Evolutionary conservation across 2,113 vertebrate genomes (phyloP), one percentile per base, ranked within the genome.

Genomic region (Myrmophylax atrothorax): DNA sequence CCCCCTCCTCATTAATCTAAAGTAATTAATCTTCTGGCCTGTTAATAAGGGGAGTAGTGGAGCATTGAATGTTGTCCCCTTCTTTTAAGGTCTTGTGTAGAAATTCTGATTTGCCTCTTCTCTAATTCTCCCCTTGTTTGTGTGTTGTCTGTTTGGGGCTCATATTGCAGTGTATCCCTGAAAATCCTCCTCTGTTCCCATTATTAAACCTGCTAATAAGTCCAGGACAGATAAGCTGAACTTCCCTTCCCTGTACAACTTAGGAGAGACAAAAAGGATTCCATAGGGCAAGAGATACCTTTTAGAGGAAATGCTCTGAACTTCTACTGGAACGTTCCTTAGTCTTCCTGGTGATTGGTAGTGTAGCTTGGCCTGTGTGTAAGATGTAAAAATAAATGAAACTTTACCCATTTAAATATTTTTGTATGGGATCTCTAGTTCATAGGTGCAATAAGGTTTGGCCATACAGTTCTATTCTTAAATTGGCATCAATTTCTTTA

Each of bases 301-400:
- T 78, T 50, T 42, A 75, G 46, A 66, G 23, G 11, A 55, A 60
- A 42, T 88, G 26, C 31, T 82, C 16, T 46, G 63, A 67, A 24
- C 42, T 47, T 56, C 9, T 66, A 0, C 23, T 42, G 9, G 4
- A 40, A 2, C 24, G 26, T 68, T 85, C 44, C 28, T 46, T 59
- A 16, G 23, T 55, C 7, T 38, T 79, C 1, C 0, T 76, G 8
- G 18, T 56, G 19, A 53, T 73, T 0, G 1, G 23, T 4, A 1
- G n/a, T 69, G 15, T 76, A 85, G 24, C 31, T 80, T 73, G n/a
- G 11, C 26, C 37, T 81, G 4, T 17, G 1, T 82, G 26, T 25
- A 40, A 63, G 25, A 78, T 23, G 52, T 67, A 42, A 76, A 72
- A 73, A 47, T 13, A 83, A 37, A 47, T 60, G 20, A 0, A 0